Evolutionary conservation across 2,888 invertebrate genomes (phyloP).

Genomic region (Craniophora ligustri): DNA sequence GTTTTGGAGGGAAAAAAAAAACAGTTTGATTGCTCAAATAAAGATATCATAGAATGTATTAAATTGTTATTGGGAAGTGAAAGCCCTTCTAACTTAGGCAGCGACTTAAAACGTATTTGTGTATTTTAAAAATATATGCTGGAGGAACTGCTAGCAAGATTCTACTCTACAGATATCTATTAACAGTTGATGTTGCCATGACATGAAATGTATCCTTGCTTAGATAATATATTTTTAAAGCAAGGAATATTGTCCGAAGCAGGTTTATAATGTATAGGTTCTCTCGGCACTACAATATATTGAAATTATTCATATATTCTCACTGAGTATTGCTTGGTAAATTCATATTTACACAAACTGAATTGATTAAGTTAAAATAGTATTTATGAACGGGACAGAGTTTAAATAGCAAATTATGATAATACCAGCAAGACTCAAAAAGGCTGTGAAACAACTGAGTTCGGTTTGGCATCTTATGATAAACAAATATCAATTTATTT

Average conservation of each 20-base stretch:
- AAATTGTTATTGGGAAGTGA: conserved; percentile 1
- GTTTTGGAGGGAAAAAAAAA: too few relatives aligned
- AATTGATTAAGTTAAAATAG: conserved; percentile 15
- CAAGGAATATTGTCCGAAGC: conserved; percentile 6
- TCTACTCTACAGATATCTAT: not conserved
- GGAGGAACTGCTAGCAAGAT: too few relatives aligned
- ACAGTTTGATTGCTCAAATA: not conserved
- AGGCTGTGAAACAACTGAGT: conserved; percentile 86
- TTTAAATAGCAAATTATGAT: conserved; percentile 62
- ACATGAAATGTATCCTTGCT: conserved; percentile 8
- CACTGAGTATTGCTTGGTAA: conserved; percentile 3
- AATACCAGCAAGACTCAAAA: conserved; percentile 81
- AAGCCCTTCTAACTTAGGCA: too few relatives aligned
- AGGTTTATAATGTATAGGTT: conserved; percentile 9
- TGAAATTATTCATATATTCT: too few relatives aligned
- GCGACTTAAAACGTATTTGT: too few relatives aligned
- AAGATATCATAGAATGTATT: conserved; percentile 12
- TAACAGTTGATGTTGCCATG: conserved; percentile 1
- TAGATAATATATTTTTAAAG: conserved; percentile 27
- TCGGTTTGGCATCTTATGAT: conserved; percentile 74
- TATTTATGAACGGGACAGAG: conserved; percentile 67
- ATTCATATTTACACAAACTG: conserved; percentile 16
- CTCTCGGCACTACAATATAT: conserved; percentile 16
- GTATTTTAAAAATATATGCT: too few relatives aligned
- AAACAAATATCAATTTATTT: conserved; percentile 58